A percentile compares a stretch with the other conserved stretches of the same genome.
Evolutionary conservation across 2,113 vertebrate species (phyloP).

Genomic region (Colossoma macropomum): DNA sequence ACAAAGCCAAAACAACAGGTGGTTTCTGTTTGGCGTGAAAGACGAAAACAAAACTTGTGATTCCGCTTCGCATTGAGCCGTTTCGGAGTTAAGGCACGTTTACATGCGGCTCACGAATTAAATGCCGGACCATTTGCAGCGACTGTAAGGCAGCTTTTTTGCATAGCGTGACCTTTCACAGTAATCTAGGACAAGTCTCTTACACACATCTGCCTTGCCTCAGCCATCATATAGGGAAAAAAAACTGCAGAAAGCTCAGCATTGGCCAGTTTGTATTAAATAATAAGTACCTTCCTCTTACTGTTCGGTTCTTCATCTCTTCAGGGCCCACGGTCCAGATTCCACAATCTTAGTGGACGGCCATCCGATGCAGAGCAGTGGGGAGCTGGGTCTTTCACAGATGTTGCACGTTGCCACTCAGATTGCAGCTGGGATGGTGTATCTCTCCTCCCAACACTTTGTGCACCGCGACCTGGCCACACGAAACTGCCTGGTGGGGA

Average conservation of each 20-base stretch:
- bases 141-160: slow-evolving; percentile 38
- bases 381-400: slow-evolving; percentile 94
- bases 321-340: slow-evolving; percentile 95
- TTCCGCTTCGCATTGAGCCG: slow-evolving; percentile 4
- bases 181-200: slow-evolving; percentile 37
- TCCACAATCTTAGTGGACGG: slow-evolving; percentile 97
- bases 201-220: neutral
- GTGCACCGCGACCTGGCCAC: slow-evolving; percentile 98
- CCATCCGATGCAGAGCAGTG: slow-evolving; percentile 92
- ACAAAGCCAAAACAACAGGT: neutral
- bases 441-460: slow-evolving; percentile 97
- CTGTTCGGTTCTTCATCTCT: neutral
- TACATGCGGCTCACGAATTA: slow-evolving; percentile 29
- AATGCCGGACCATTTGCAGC: slow-evolving; percentile 12
- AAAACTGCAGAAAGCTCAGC: slow-evolving; percentile 1
- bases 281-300: neutral
- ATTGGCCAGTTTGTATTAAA: neutral
- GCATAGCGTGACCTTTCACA: slow-evolving; percentile 39
- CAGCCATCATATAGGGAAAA: neutral
- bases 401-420: slow-evolving; percentile 97
- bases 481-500: slow-evolving; percentile 96
- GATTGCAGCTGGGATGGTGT: slow-evolving; percentile 97
- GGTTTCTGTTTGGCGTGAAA: slow-evolving; percentile 21
- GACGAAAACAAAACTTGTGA: neutral
- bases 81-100: slow-evolving; percentile 38